Base-by-base conservation (phyloP, 2,888 invertebrate genomes). In the Drosophila gaucha region DNA sequence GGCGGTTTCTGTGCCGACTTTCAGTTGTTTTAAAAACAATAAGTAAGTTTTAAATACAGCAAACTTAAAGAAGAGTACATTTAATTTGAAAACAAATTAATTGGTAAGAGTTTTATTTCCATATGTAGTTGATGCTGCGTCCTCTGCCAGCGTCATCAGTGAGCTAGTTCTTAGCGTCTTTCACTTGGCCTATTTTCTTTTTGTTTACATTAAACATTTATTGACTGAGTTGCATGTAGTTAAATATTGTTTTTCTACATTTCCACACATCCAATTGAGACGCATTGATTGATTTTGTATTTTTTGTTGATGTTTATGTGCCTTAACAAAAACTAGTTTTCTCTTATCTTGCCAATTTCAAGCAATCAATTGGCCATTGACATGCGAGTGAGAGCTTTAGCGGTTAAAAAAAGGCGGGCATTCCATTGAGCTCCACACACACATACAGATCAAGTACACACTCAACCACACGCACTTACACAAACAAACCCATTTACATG, bases 241-340 rank as follows among this genome's bases (percentile, higher is more conserved):
- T 43, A n/a, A 36, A 36, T 47, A 20, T 6, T n/a, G 8, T 22
- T 43, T 22, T 26, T 8, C 6, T 18, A 38, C 41, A 35, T 47
- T 20, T 8, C n/a, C 16, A 12, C 18, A 12, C 3, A 31, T 10
- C 16, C 36, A 63, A 44, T 63, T 33, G 43, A 30, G 38, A 18
- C 50, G 14, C 52, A 52, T 51, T 56, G 60, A 56, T 66, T 63
- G 64, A 51, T 33, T 38, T 18, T 58, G 59, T 66, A 57, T 26
- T 38, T 22, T 62, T 66, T 10, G 43, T 16, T 43, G 9, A 28
- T 44, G 20, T 66, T 74, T 63, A 57, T 58, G 39, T 14, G 43
- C 28, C 38, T 22, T 18, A 44, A 39, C 18, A 5, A 51, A 78
- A 82, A 78, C 85, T 78, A 73, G 85, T 80, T 78, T 82, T 67